Base-by-base conservation (phyloP, 2,888 invertebrate species). In the Drosophila incognita region DNA sequence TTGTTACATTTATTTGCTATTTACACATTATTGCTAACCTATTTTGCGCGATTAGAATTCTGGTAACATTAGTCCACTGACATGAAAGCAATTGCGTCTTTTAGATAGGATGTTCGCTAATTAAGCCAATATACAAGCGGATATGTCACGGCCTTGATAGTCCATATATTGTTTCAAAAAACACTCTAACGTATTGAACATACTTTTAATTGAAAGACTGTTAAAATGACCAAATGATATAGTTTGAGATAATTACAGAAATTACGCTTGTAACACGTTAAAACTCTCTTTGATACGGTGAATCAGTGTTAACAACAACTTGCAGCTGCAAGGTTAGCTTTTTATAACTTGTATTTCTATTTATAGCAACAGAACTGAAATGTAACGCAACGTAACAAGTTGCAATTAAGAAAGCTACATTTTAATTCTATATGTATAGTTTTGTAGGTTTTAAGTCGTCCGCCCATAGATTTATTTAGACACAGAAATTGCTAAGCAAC, bases 391-490 rank as follows among this genome's bases (percentile, higher is more conserved):
- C 24, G 40, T 42, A 54, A 51, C 27, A 57, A 57, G 60, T 51
- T 68, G 57, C 57, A 6, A 29, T 27, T 54, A 36, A 53, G 48
- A 52, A 7, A 63, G 71, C 61, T 62, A 75, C 57, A 65, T 64
- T 71, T 76, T 63, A 60, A 67, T 64, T 76, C 33, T n/a, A 40
- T 42, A 54, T 35, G 60, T 53, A 58, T 40, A 54, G 38, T 61
- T 52, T 56, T 40, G 53, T 54, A 24, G 65, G 40, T 21, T 40
- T 56, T 40, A 27, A 13, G 21, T 49, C 33, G 63, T 58, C 38
- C 78, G 62, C 76, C 76, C 65, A 69, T 69, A 59, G 67, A 76
- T 72, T 65, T 72, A 68, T 68, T 64, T 67, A 21, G 7, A 42
- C 46, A 48, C 42, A 51, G 49, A 57, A 40, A 70, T 56, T 49